These are phyloP conservation scores for Ptychadena robeensis DNA, from an alignment of 2,797 vertebrate genomes.

Conservation along the genomic window DNA sequence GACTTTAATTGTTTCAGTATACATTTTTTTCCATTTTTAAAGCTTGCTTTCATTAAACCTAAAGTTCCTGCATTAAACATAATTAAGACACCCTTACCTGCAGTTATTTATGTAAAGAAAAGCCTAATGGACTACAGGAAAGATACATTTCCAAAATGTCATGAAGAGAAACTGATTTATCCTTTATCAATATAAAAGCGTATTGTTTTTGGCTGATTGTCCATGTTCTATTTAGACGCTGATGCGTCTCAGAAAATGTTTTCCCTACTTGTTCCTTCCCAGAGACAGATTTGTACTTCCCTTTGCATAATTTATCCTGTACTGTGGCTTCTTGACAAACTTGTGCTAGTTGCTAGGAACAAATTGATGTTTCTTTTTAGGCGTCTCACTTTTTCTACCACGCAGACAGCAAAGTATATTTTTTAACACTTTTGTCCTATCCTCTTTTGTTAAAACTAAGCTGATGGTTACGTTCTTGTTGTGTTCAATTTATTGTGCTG, in stretches of 20 bases:
- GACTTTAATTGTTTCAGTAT: no score
- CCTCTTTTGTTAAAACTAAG: background rate
- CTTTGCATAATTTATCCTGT: slow-evolving; percentile 55
- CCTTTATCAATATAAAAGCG: background rate
- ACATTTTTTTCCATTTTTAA: no score
- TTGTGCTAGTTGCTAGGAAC: slow-evolving; percentile 22
- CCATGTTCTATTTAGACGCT: background rate
- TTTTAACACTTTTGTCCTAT: background rate
- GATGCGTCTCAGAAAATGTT: slow-evolving; percentile 15
- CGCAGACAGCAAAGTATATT: background rate
- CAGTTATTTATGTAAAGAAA: background rate
- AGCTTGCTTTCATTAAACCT: no score
- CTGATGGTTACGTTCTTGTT: background rate
- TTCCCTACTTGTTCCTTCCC: slow-evolving; percentile 24
- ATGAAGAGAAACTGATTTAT: background rate
- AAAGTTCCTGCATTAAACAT: background rate
- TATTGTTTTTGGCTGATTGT: background rate
- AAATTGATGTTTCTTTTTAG: slow-evolving; percentile 24
- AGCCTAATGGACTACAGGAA: background rate
- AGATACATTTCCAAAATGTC: background rate
- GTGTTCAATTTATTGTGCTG: background rate
- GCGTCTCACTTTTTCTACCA: slow-evolving; percentile 5
- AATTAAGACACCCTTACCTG: background rate
- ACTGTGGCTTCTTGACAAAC: slow-evolving; percentile 11
- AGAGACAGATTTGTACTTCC: slow-evolving; percentile 40